Evolutionary conservation across 1,140 invertebrate species (phyloP).

Genomic region (Dreissena rostriformis): DNA sequence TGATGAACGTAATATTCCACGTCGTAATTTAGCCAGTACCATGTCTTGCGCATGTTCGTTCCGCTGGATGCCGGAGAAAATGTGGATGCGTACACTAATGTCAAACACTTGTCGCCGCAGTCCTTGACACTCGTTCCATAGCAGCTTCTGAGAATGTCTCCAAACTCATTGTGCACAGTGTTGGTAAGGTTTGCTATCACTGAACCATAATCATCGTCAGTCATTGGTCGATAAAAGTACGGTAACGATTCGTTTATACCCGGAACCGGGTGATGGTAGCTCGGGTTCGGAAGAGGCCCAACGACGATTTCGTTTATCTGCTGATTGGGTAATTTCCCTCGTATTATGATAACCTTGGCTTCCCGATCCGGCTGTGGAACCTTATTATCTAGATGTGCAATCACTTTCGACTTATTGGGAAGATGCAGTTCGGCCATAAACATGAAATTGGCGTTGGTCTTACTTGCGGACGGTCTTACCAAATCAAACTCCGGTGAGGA

Average conservation of each 20-base stretch:
- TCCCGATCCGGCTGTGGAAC: constrained; percentile 60
- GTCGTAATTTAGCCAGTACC: constrained; percentile 62
- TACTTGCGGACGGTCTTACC: not conserved
- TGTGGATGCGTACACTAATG: constrained; percentile 53
- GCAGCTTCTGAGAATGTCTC: constrained; percentile 55
- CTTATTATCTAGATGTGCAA: constrained; percentile 58
- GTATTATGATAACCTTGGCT: constrained; percentile 67
- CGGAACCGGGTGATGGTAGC: constrained; percentile 50
- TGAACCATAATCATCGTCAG: constrained; percentile 46
- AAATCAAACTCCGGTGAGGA: constrained; percentile 42
- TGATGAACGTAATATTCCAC: constrained; percentile 60
- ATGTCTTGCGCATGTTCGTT: constrained; percentile 52
- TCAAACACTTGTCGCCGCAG: constrained; percentile 60
- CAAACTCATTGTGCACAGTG: constrained; percentile 50
- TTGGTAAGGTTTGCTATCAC: constrained; percentile 30
- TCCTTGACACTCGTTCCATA: constrained; percentile 58
- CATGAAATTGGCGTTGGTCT: constrained; percentile 46
- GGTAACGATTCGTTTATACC: constrained; percentile 56
- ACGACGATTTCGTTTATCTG: constrained; percentile 71
- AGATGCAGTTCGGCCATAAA: constrained; percentile 55
- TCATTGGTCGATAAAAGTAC: constrained; percentile 60
- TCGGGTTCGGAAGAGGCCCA: constrained; percentile 60
- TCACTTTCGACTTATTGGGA: constrained; percentile 57
- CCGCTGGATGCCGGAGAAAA: constrained; percentile 57
- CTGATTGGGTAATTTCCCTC: constrained; percentile 50